phyloP scores from a whole-genome alignment of 1,140 invertebrate species.

The Zophobas atratus region DNA sequence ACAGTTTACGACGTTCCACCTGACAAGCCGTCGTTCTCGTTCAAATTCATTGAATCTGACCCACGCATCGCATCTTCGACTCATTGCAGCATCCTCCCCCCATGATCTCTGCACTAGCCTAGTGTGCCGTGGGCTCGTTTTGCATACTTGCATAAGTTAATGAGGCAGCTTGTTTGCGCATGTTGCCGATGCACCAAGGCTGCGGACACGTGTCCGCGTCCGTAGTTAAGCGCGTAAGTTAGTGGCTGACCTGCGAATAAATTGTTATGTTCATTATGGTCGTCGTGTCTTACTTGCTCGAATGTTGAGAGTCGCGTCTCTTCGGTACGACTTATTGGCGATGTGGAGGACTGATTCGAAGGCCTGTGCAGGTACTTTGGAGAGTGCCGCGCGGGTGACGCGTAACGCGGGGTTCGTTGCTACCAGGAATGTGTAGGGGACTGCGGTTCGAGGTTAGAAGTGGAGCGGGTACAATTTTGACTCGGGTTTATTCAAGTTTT shows the following conservation, averaged over 20 bases:
- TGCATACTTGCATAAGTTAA: conserved; percentile 60
- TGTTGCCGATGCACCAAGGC: conserved; percentile 49
- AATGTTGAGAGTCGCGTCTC: conserved; percentile 44
- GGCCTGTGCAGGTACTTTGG: no score
- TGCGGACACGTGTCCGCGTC: conserved; percentile 53
- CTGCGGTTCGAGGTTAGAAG: no score
- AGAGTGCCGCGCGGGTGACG: no score
- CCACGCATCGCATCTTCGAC: conserved; percentile 10
- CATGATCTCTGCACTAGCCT: conserved; percentile 49
- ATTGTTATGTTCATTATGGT: conserved; percentile 59
- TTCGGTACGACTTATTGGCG: conserved; percentile 55
- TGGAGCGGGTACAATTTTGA: no score
- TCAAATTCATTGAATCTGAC: not conserved
- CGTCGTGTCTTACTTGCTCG: conserved; percentile 53
- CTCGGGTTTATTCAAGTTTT: no score
- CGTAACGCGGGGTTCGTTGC: not conserved
- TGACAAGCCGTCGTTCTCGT: no score
- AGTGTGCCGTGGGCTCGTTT: conserved; percentile 55
- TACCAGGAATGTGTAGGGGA: no score
- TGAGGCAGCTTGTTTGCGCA: conserved; percentile 57
- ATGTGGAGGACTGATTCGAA: not conserved
- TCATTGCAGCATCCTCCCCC: not conserved
- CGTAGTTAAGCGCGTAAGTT: conserved; percentile 57
- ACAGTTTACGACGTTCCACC: no score
- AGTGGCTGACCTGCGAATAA: conserved; percentile 53